phyloP scores from a whole-genome alignment of 2,113 vertebrate genomes.

The Tetraodon nigroviridis region DNA sequence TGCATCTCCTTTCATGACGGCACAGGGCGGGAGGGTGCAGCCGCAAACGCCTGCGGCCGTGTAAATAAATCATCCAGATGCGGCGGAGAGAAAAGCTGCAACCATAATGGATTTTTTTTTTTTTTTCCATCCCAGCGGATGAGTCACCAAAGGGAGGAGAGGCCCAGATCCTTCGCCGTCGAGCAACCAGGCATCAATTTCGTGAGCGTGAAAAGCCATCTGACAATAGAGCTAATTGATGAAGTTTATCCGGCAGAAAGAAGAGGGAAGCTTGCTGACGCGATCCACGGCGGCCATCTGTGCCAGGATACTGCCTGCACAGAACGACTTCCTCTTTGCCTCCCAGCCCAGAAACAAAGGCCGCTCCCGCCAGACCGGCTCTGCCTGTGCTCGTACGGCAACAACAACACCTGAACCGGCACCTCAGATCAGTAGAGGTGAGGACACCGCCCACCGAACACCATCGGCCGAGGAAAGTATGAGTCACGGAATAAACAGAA shows the following conservation, averaged over 20 bases:
- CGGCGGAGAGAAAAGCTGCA: conserved; percentile 45
- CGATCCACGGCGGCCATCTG: conserved; percentile 64
- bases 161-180: conserved; percentile 37
- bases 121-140: conserved; percentile 14
- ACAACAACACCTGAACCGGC: conserved; percentile 46
- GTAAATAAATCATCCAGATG: conserved; percentile 65
- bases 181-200: conserved; percentile 49
- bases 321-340: conserved; percentile 60
- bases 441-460: conserved; percentile 39
- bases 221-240: conserved; percentile 66
- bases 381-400: conserved; percentile 12
- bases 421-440: conserved; percentile 32
- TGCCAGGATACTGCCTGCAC: conserved; percentile 47
- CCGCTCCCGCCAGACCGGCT: conserved; percentile 26
- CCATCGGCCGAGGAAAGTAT: conserved; percentile 44
- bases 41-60: conserved; percentile 39
- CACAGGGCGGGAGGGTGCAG: conserved; percentile 50
- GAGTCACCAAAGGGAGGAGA: conserved; percentile 51
- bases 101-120: conserved; percentile 39
- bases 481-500: conserved; percentile 54
- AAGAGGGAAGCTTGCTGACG: conserved; percentile 58
- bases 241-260: conserved; percentile 57
- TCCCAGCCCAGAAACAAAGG: conserved; percentile 45
- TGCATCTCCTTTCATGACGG: conserved; percentile 50
- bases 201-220: conserved; percentile 47